Evolutionary conservation across 2,797 vertebrate genomes (phyloP).

Genomic region (Tenualosa ilisha): DNA sequence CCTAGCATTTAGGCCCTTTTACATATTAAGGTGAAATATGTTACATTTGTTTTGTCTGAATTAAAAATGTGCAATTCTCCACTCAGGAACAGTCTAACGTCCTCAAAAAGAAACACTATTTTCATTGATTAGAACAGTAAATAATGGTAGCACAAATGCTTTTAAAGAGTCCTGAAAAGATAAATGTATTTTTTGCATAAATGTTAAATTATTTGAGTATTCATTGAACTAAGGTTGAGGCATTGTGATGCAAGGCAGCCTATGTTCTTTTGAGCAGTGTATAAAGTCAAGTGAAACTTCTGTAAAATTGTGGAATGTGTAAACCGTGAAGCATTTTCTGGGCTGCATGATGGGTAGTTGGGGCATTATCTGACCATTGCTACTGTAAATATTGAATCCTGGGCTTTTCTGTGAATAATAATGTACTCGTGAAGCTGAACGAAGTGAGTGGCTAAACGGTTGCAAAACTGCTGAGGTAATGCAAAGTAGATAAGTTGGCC

Average conservation of each 20-base stretch:
- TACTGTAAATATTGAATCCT: conserved; percentile 37
- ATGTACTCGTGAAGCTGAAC: conserved; percentile 10
- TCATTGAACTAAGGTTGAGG: neutral
- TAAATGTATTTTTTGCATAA: conserved; percentile 68
- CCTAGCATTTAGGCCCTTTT: neutral
- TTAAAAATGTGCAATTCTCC: neutral
- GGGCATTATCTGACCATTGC: conserved; percentile 41
- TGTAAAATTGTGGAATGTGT: conserved; percentile 34
- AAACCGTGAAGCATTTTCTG: neutral
- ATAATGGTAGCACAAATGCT: conserved; percentile 30
- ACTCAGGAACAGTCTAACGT: conserved; percentile 15
- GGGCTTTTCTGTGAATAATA: conserved; percentile 18
- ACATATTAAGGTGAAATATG: neutral
- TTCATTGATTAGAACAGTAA: conserved; percentile 11
- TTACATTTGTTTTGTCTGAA: neutral
- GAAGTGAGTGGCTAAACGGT: neutral
- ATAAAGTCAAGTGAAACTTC: neutral
- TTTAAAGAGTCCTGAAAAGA: conserved; percentile 64
- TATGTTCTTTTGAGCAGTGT: neutral
- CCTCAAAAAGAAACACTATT: neutral
- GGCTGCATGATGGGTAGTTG: conserved; percentile 1
- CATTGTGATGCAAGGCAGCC: neutral
- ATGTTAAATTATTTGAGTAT: conserved; percentile 33
- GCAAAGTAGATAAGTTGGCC: neutral
- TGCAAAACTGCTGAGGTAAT: neutral